These are phyloP conservation scores for Anniella stebbinsi DNA, from an alignment of 2,797 vertebrate species.

Conservation along the genomic window DNA sequence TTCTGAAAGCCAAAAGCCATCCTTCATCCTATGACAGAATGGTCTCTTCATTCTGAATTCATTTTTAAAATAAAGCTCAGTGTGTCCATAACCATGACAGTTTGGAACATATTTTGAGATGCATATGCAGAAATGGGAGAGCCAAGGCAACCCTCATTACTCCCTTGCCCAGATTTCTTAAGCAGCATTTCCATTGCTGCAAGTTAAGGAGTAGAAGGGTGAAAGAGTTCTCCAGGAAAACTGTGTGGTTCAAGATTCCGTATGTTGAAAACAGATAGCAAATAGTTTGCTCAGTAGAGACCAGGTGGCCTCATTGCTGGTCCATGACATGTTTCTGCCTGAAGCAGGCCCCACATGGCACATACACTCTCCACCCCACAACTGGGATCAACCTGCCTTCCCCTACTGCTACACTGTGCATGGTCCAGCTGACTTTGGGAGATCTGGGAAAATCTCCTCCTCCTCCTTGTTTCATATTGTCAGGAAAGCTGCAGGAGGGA, in stretches of 20 bases:
- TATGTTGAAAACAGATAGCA: background rate
- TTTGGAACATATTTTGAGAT: background rate
- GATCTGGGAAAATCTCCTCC: no score
- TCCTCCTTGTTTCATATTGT: background rate
- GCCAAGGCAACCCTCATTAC: background rate
- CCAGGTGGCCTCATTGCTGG: background rate
- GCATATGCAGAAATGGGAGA: background rate
- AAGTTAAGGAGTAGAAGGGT: background rate
- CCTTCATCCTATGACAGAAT: background rate
- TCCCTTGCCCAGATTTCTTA: background rate
- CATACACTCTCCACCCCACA: background rate
- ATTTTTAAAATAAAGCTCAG: background rate
- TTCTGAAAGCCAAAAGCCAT: constrained; percentile 1
- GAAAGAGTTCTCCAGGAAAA: no score
- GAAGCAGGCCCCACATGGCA: background rate
- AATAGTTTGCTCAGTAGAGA: background rate
- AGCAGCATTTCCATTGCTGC: background rate
- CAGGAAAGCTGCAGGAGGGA: background rate
- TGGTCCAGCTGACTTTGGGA: no score
- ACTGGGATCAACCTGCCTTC: no score
- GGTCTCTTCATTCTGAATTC: background rate
- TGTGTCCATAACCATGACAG: no score
- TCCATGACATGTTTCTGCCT: no score
- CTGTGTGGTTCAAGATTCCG: background rate
- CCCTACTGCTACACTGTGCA: background rate